Evolutionary conservation across 2,888 invertebrate genomes (phyloP).

Genomic region (Ennomos fuscantarius): DNA sequence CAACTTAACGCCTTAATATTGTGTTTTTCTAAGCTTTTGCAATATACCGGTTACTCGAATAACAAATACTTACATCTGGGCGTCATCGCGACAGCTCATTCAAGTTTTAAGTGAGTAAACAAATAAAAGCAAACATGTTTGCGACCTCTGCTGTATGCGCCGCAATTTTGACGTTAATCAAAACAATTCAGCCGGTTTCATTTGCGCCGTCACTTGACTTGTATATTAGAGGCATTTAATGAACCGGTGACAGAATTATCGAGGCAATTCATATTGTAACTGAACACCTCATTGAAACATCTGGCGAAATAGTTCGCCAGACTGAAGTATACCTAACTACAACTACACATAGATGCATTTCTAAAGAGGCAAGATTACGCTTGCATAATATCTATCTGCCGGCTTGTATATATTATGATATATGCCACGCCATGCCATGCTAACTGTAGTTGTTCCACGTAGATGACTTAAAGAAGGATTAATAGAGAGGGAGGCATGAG

Average conservation of each 20-base stretch:
- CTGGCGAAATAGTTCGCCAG: slow-evolving; percentile 28
- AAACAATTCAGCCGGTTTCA: slow-evolving; percentile 32
- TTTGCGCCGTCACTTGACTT: neutral
- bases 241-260: slow-evolving; percentile 21
- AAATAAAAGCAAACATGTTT: slow-evolving; percentile 25
- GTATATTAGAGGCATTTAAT: slow-evolving; percentile 9
- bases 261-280: slow-evolving; percentile 38
- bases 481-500: too few relatives aligned
- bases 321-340: slow-evolving; percentile 13
- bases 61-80: slow-evolving; percentile 21
- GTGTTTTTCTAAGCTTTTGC: slow-evolving; percentile 27
- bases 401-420: too few relatives aligned
- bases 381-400: too few relatives aligned
- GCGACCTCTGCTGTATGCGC: slow-evolving; percentile 26
- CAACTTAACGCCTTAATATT: slow-evolving; percentile 9
- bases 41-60: slow-evolving; percentile 19
- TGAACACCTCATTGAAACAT: slow-evolving; percentile 37
- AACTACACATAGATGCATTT: slow-evolving; percentile 12
- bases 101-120: slow-evolving; percentile 20
- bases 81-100: slow-evolving; percentile 26
- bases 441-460: too few relatives aligned
- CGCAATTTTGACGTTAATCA: slow-evolving; percentile 32
- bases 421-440: too few relatives aligned
- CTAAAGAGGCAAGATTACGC: too few relatives aligned
- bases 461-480: too few relatives aligned